Percentiles rank a stretch among this genome's conserved stretches.
Conservation (phyloP, 2,113 vertebrate genomes). For the Ophthalmolycus amberensis region DNA sequence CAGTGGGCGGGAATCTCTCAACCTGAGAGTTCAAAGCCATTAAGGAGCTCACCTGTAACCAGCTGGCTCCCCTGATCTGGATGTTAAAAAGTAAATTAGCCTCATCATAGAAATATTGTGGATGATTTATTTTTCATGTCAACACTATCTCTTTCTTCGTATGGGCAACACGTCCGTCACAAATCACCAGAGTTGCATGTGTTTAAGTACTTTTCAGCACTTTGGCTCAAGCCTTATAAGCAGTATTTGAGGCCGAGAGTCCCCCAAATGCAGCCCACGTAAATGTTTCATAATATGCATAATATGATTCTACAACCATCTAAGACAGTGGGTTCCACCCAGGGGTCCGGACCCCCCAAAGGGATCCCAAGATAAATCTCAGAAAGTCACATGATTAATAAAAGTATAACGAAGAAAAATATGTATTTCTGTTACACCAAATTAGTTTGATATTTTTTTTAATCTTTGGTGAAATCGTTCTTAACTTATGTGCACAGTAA, state of each 20-base stretch:
- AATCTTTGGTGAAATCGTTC: not conserved
- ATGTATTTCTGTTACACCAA: not conserved
- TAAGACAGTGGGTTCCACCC: not conserved
- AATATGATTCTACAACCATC: not conserved
- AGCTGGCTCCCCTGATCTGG: not conserved
- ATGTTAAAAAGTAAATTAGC: not conserved
- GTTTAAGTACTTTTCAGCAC: not conserved
- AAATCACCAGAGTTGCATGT: not conserved
- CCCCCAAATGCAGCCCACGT: not conserved
- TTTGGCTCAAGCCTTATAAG: not conserved
- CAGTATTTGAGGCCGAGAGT: not conserved
- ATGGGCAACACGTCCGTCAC: not conserved
- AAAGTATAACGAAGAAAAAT: not conserved
- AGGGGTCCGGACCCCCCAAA: not conserved
- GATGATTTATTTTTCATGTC: not conserved
- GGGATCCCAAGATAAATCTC: not conserved
- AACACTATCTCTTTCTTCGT: no score
- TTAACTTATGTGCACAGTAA: not conserved
- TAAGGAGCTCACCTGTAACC: slow-evolving; percentile 8
- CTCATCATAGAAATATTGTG: not conserved
- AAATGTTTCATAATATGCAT: not conserved
- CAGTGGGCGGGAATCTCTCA: slow-evolving; percentile 31
- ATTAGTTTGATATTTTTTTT: not conserved
- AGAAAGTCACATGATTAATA: not conserved
- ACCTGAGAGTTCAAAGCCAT: slow-evolving; percentile 42